These are phyloP conservation scores for Limnephilus lunatus DNA, from an alignment of 2,888 invertebrate species.

Conservation along the genomic window DNA sequence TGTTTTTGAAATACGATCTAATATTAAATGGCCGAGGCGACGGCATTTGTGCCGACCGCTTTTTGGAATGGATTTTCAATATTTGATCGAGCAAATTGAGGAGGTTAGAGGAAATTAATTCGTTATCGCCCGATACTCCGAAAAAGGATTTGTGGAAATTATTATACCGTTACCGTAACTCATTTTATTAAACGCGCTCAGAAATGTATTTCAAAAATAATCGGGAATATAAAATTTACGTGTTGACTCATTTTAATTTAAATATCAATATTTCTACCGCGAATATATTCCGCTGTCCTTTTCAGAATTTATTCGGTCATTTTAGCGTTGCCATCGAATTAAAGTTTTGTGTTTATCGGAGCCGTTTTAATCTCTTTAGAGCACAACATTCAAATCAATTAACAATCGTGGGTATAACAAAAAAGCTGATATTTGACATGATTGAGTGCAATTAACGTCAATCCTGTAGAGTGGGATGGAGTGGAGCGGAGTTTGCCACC, in stretches of 20 bases:
- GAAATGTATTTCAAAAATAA: neutral
- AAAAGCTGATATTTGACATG: neutral
- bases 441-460: neutral
- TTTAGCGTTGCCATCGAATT: neutral
- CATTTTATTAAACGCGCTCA: constrained; percentile 25
- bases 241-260: neutral
- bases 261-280: neutral
- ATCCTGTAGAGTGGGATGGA: neutral
- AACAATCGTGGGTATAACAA: neutral
- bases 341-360: neutral
- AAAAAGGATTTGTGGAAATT: constrained; percentile 6
- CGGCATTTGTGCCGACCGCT: neutral
- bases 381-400: neutral
- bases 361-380: neutral
- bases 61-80: constrained; percentile 26
- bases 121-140: constrained; percentile 10
- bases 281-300: neutral
- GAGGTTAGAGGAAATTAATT: constrained; percentile 35
- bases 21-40: constrained; percentile 18
- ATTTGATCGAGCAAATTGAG: constrained; percentile 36
- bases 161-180: neutral
- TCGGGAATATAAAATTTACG: neutral
- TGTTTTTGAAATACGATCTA: constrained; percentile 25
- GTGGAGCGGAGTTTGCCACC: neutral
- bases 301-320: neutral